These are phyloP conservation scores for Leptodactylus fuscus DNA, from an alignment of 2,113 vertebrate genomes.

Conservation along the genomic window DNA sequence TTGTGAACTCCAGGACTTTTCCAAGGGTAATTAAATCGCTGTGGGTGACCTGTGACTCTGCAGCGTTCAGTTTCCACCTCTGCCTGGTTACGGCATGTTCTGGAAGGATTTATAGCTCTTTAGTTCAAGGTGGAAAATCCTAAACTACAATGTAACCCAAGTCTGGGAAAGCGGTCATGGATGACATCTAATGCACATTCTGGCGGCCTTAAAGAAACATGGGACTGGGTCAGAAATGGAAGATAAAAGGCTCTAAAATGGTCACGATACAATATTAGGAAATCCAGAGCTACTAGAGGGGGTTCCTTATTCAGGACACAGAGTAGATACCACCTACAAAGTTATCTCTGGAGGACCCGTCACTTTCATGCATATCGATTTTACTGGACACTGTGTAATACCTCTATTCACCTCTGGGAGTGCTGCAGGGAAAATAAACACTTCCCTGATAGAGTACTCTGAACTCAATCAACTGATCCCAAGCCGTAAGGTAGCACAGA, in stretches of 20 bases:
- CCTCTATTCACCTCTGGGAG: not conserved
- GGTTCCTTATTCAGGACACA: not conserved
- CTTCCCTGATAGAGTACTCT: not conserved
- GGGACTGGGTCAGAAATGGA: not conserved
- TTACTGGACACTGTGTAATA: not conserved
- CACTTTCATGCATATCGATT: not conserved
- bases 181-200: not conserved
- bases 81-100: conserved; percentile 7
- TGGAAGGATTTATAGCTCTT: not conserved
- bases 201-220: not conserved
- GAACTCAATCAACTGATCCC: too few relatives aligned
- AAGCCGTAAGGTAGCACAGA: too few relatives aligned
- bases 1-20: conserved; percentile 12
- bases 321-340: not conserved
- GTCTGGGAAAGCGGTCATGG: not conserved
- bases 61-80: not conserved
- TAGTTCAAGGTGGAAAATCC: too few relatives aligned
- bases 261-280: too few relatives aligned
- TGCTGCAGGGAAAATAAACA: not conserved
- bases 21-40: conserved; percentile 13
- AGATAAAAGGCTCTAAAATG: too few relatives aligned
- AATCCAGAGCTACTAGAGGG: not conserved
- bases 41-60: not conserved
- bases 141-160: not conserved
- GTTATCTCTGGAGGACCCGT: not conserved